Conservation (phyloP, 1,140 invertebrate species). For the Melanaphis sacchari region DNA sequence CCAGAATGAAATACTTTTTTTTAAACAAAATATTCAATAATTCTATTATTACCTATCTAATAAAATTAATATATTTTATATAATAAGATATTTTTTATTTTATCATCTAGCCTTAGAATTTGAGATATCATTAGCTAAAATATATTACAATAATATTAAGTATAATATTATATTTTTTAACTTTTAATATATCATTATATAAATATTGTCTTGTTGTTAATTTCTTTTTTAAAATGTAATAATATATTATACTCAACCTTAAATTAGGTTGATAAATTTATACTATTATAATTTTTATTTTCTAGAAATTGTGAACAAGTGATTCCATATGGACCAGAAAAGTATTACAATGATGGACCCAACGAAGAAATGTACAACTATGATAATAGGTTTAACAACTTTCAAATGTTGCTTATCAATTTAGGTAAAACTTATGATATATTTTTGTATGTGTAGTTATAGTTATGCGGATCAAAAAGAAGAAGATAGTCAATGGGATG, state of each 20-base stretch:
- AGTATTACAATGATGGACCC: constrained; percentile 35
- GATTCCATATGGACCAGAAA: constrained; percentile 30
- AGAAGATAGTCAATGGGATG: constrained; percentile 50
- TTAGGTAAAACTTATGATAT: not conserved
- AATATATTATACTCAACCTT: no score
- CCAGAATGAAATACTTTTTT: no score
- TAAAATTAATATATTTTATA: not conserved
- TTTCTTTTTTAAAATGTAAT: no score
- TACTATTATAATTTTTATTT: not conserved
- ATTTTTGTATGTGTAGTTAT: constrained; percentile 24
- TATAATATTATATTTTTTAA: no score
- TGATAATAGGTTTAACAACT: constrained; percentile 29
- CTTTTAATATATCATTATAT: not conserved
- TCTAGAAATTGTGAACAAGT: constrained; percentile 42
- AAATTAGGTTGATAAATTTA: no score
- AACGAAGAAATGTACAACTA: constrained; percentile 37
- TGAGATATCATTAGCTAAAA: no score
- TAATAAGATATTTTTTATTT: not conserved
- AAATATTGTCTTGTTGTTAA: no score
- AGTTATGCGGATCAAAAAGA: constrained; percentile 51
- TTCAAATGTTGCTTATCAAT: not conserved
- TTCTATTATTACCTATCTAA: no score
- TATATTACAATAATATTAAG: no score
- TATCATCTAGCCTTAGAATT: not conserved
- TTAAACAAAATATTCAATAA: no score